Evolutionary conservation across 2,888 invertebrate species (phyloP).

Genomic region (Agrochola circellaris): DNA sequence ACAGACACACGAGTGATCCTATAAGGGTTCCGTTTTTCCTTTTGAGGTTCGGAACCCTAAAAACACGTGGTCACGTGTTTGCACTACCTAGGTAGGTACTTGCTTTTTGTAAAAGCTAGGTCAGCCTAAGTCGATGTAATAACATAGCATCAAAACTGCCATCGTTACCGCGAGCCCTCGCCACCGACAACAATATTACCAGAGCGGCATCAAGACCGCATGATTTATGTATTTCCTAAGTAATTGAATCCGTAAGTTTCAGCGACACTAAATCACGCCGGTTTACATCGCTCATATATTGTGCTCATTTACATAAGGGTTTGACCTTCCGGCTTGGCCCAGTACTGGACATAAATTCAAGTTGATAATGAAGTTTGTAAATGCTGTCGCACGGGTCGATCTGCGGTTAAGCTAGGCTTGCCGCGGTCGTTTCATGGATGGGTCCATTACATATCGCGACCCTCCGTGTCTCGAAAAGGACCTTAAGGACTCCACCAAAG

Average conservation of each 20-base stretch:
- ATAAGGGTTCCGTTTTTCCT: no score
- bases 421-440: no score
- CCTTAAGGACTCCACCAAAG: no score
- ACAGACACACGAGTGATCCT: no score
- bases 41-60: no score
- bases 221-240: constrained; percentile 82
- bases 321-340: neutral
- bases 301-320: constrained; percentile 43
- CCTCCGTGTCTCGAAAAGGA: no score
- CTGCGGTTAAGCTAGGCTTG: no score
- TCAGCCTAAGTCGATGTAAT: no score
- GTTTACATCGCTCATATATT: constrained; percentile 61
- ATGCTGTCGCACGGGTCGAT: no score
- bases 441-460: no score
- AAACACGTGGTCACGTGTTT: neutral
- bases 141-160: constrained; percentile 11
- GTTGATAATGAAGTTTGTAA: neutral
- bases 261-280: constrained; percentile 61
- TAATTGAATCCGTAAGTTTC: constrained; percentile 80
- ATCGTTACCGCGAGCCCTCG: constrained; percentile 21
- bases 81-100: neutral
- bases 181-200: constrained; percentile 67
- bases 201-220: constrained; percentile 71
- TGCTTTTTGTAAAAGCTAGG: neutral
- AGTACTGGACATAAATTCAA: constrained; percentile 2